Evolutionary conservation across 92 coral and sea anemone genomes (phyloP).

Genomic region (Blastomussa wellsi): DNA sequence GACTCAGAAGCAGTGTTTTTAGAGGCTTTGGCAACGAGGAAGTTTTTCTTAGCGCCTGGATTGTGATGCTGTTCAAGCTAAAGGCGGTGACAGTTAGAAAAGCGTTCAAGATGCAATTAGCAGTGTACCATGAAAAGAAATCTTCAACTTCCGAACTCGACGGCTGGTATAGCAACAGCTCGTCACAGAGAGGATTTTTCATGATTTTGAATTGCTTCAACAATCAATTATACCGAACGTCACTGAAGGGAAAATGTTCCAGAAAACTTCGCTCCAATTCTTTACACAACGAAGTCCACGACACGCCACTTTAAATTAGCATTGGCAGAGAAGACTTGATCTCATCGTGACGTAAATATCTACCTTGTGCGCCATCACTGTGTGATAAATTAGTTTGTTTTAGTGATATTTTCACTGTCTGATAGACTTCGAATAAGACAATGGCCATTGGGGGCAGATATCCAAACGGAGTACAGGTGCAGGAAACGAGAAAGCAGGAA

Average conservation of each 20-base stretch:
- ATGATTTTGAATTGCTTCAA: neutral
- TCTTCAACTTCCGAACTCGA: neutral
- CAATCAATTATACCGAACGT: neutral
- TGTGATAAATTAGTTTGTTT: no score
- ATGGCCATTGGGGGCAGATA: no score
- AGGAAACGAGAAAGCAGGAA: no score
- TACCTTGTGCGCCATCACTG: no score
- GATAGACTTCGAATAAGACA: no score
- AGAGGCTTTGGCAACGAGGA: neutral
- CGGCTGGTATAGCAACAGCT: neutral
- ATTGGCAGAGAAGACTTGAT: no score
- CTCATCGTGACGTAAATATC: no score
- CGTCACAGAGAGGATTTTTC: neutral
- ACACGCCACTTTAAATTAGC: no score
- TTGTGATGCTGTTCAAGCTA: conserved; percentile 1
- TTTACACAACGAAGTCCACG: no score
- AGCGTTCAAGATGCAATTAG: neutral
- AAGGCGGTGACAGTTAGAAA: neutral
- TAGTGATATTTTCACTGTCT: no score
- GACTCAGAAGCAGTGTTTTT: conserved; percentile 2
- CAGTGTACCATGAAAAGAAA: neutral
- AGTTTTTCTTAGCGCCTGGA: conserved; percentile 7
- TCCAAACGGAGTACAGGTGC: no score
- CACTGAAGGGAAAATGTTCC: neutral
- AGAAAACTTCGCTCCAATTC: no score